Evolutionary conservation across 2,113 vertebrate genomes (phyloP), one percentile per base, ranked within the genome.

Genomic region (Phoenicopterus ruber): DNA sequence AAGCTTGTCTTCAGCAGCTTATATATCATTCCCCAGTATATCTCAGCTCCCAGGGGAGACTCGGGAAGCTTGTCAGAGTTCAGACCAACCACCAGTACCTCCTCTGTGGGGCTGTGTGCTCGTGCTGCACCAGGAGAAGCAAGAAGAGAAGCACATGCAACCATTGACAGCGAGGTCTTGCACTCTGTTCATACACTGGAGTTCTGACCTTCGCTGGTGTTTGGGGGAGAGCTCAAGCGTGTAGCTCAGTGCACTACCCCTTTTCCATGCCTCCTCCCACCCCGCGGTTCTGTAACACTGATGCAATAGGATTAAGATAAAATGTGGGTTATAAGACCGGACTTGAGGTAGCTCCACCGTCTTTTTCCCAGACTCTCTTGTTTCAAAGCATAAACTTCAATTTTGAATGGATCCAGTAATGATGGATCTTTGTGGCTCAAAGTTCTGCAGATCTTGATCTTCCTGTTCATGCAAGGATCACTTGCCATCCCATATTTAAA

Each of bases 181-280:
- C 2, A 13, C 44, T 65, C 40, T 42, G 19, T 7, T 69, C 36
- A 5, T 4, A 8, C 2, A 6, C 4, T 12, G 2, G 42, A 38
- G 34, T 40, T 29, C 31, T 18, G 55, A 55, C n/a, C 13, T 42
- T 22, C 40, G 12, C 10, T 59, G 4, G 25, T 16, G 2, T 58
- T 1, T 31, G 21, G 8, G 42, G 49, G 17, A 52, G 20, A 86
- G 63, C 25, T 65, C 54, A 24, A 7, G 25, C 11, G 13, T 79
- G 36, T 65, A 3, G 6, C 38, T 34, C 69, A 6, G 52, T 2
- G n/a, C 28, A 25, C 32, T 24, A 5, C 20, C 28, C 32, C 79
- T 57, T 52, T 21, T 36, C 50, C 10, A 9, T 21, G 49, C 40
- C 26, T 72, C 26, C 13, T 79, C 46, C 22, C n/a, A 15, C 36